These are phyloP conservation scores for Podotricha telesiphe DNA, from an alignment of 2,888 invertebrate species.

Conservation along the genomic window DNA sequence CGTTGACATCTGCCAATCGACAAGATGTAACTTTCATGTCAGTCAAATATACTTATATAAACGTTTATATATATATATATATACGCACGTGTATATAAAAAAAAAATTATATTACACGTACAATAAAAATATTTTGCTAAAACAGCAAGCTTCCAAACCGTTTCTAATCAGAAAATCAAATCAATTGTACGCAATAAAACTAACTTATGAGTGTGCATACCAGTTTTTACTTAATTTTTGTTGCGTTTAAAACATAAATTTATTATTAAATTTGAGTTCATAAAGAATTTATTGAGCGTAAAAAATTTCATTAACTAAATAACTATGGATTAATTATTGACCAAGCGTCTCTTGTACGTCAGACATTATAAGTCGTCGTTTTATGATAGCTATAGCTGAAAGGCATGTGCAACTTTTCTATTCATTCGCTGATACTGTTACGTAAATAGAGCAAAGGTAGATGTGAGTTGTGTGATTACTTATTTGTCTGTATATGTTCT, in stretches of 20 bases:
- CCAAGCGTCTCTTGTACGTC: slow-evolving; percentile 17
- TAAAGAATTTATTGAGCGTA: slow-evolving; percentile 29
- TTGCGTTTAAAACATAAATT: slow-evolving; percentile 18
- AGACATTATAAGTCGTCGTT: slow-evolving; percentile 25
- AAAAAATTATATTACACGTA: not conserved
- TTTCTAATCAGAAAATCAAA: slow-evolving; percentile 37
- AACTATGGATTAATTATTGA: slow-evolving; percentile 27
- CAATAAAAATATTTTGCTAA: slow-evolving; percentile 32
- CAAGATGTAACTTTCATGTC: no score
- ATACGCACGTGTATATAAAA: no score
- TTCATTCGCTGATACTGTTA: slow-evolving; percentile 17
- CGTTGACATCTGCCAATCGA: no score
- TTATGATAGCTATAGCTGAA: slow-evolving; percentile 18
- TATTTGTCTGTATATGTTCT: not conserved
- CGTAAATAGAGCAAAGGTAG: not conserved
- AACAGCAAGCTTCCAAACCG: slow-evolving; percentile 7
- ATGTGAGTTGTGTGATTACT: not conserved
- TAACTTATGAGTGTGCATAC: slow-evolving; percentile 38
- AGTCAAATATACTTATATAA: not conserved
- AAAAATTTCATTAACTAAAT: slow-evolving; percentile 33
- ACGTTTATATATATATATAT: no score
- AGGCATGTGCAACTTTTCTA: slow-evolving; percentile 22
- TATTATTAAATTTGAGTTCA: slow-evolving; percentile 13
- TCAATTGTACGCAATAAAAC: slow-evolving; percentile 35
- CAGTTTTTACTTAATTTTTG: slow-evolving; percentile 33